phyloP scores from a whole-genome alignment of 1,140 invertebrate genomes.

The Proales similis region DNA sequence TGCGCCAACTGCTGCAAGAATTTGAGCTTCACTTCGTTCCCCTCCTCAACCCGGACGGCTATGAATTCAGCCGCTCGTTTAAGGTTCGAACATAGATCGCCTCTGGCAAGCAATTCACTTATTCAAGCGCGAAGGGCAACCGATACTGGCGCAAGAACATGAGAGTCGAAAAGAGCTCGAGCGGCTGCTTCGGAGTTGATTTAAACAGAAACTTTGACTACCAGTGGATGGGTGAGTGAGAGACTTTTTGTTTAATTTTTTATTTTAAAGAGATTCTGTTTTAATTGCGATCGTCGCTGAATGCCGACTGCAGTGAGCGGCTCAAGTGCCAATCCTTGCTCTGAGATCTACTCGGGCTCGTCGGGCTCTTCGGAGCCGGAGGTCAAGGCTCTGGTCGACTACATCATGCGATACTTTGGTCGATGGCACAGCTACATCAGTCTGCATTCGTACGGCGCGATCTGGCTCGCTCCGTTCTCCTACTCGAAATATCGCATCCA shows the following conservation, averaged over 20 bases:
- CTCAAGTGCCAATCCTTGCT: constrained; percentile 27
- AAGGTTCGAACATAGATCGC: background rate
- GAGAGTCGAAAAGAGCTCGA: background rate
- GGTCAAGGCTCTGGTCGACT: constrained; percentile 5
- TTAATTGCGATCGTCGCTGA: too few species aligned
- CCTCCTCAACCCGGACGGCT: constrained; percentile 30
- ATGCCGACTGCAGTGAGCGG: constrained; percentile 32
- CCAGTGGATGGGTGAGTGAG: constrained; percentile 30
- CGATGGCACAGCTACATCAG: constrained; percentile 22
- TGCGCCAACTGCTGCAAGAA: background rate
- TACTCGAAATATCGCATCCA: background rate
- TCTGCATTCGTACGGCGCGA: constrained; percentile 30
- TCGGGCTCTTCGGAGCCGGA: constrained; percentile 28
- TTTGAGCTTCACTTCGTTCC: constrained; percentile 37
- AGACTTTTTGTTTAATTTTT: constrained; percentile 15
- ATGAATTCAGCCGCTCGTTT: constrained; percentile 9
- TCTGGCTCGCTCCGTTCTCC: constrained; percentile 31
- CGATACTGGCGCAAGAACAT: constrained; percentile 39
- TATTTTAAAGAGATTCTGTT: too few species aligned
- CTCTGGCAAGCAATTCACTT: background rate
- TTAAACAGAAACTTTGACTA: constrained; percentile 36
- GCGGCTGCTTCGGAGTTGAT: constrained; percentile 33
- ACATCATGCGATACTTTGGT: background rate
- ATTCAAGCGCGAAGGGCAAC: background rate
- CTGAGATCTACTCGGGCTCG: constrained; percentile 21